Evolutionary conservation across 1,140 invertebrate species (phyloP), one percentile per base, ranked within the genome.

Genomic region (Pygmarrhopalites habei): DNA sequence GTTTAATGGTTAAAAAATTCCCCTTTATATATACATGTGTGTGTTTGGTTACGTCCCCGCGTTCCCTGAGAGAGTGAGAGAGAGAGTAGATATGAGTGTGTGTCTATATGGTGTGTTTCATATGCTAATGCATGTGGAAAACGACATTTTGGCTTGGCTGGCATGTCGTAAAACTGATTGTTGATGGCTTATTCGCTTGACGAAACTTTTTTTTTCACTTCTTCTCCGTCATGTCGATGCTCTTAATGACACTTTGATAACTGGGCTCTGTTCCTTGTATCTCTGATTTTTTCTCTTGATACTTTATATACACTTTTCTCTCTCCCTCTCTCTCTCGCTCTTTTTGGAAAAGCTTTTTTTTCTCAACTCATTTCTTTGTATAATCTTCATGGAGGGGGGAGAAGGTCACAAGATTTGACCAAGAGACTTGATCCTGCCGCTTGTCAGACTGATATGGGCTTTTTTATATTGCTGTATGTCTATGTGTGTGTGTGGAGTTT

Each of bases 201-300:
- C 44, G 55, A 63, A 49, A 58, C 61, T 57, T 63, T n/a, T n/a
- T n/a, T n/a, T n/a, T n/a, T n/a, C n/a, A n/a, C n/a, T n/a, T n/a
- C n/a, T n/a, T n/a, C 49, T 51, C 29, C 55, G 41, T 58, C 41
- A 58, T 63, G 51, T 63, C 60, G 26, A 41, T 64, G 58, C 46
- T 28, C 64, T 51, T 64, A 64, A 64, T 64, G 62, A 64, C 62
- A 64, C 57, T 64, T 64, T 64, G 62, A 64, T 64, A 58, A 64
- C 62, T 59, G 57, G 53, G 53, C 53, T 55, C 15, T 14, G 7
- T 47, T 47, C 44, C 5, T n/a, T 23, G 4, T 47, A 7, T n/a
- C 44, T 47, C 19, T 47, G 44, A n/a, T n/a, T n/a, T n/a, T n/a
- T n/a, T n/a, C n/a, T n/a, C n/a, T n/a, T n/a, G n/a, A n/a, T 7